A percentile compares a stretch with the other conserved stretches of the same genome.
Conservation (phyloP, 2,113 vertebrate species). For the Pteruthius melanotis region DNA sequence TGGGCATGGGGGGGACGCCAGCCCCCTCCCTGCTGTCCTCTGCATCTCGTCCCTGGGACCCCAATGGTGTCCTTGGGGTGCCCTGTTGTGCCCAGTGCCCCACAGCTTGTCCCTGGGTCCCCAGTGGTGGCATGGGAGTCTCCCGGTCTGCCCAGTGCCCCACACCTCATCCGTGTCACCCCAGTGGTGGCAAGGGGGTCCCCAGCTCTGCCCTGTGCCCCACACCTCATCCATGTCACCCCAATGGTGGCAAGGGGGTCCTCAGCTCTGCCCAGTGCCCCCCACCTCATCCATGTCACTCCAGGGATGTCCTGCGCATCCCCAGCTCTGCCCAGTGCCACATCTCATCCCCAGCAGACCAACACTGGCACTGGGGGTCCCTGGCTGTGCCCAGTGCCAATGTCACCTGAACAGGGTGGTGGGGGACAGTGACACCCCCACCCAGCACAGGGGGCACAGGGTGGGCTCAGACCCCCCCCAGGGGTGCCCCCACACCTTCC, state of each 20-base stretch:
- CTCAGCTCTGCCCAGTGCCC: background rate
- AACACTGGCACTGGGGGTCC: fast-evolving
- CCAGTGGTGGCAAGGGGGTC: background rate
- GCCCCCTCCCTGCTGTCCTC: background rate
- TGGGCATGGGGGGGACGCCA: fast-evolving
- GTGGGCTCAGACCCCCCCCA: background rate
- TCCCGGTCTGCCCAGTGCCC: background rate
- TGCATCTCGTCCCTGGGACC: fast-evolving
- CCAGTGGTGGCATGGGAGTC: fast-evolving
- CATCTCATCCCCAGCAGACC: background rate
- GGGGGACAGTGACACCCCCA: background rate
- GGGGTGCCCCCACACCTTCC: background rate
- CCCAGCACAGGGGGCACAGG: background rate
- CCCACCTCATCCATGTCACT: fast-evolving
- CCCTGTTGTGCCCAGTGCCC: background rate
- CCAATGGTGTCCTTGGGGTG: background rate
- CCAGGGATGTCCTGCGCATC: background rate
- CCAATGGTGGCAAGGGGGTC: background rate
- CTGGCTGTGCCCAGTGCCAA: background rate
- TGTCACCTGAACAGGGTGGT: background rate
- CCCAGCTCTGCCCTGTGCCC: background rate
- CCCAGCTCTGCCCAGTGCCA: background rate
- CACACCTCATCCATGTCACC: background rate
- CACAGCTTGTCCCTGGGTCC: too few species aligned
- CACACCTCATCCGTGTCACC: background rate